Evolutionary conservation across 2,888 invertebrate genomes (phyloP), one percentile per base, ranked within the genome.

Genomic region (Chloroclystis v-ata): DNA sequence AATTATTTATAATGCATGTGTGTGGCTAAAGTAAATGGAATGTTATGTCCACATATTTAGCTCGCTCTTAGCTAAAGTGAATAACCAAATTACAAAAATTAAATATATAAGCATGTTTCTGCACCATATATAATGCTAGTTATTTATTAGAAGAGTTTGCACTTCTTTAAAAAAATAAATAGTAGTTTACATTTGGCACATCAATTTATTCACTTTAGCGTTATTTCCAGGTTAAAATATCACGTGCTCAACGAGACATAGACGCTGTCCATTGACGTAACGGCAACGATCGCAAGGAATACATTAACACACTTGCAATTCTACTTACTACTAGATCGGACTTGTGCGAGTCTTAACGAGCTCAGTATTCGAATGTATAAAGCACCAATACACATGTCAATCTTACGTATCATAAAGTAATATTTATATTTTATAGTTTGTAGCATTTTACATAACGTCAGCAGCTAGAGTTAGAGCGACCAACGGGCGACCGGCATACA

Each of bases 181-280:
- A 42, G 26, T 42, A 37, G 28, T 14, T 11, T 13, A 28, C n/a
- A 20, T 42, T 16, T 33, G 28, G 38, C 37, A 28, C 42, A 38
- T 12, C 28, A 32, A 49, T 50, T 50, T 50, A 50, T 50, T 50
- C 50, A 50, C 50, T 50, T 50, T 50, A 50, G 50, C 35, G 29
- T 50, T 46, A 46, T 46, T 73, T 75, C 8, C 76, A 87, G 86
- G 94, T 97, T 48, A 98, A 98, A 89, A 96, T 96, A 78, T 98
- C 98, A 28, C 91, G 96, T 65, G 97, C 97, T 44, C 97, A 98
- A 84, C 91, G 97, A 60, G 97, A 97, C 78, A 97, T 97, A 75
- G 97, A 97, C 79, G 91, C 91, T 57, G 91, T 91, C 61, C 91
- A 90, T 75, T 91, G 79, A 38, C 28, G 37, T 43, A 39, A 41